These are phyloP conservation scores for Bombus soroeensis DNA, from an alignment of 1,140 invertebrate genomes.

Conservation along the genomic window DNA sequence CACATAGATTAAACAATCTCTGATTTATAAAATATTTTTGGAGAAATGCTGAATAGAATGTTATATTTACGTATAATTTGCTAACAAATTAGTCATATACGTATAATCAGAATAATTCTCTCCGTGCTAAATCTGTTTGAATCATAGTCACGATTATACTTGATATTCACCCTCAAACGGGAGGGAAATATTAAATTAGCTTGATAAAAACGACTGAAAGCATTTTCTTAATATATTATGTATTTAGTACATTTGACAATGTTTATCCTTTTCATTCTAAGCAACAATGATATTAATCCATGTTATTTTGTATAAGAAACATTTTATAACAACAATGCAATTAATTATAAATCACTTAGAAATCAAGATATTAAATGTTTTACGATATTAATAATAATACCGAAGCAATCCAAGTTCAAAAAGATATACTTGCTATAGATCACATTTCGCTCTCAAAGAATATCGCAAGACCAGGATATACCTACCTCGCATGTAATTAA, in stretches of 20 bases:
- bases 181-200: conserved; percentile 5
- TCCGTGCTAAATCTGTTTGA: not conserved
- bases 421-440: too few relatives aligned
- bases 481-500: too few relatives aligned
- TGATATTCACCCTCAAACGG: conserved; percentile 16
- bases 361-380: too few relatives aligned
- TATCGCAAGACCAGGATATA: too few relatives aligned
- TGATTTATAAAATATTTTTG: not conserved
- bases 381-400: too few relatives aligned
- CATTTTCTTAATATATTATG: not conserved
- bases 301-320: too few relatives aligned
- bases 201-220: not conserved
- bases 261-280: not conserved
- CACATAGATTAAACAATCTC: not conserved
- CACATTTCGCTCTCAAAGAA: too few relatives aligned
- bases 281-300: not conserved
- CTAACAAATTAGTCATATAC: not conserved
- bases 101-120: not conserved
- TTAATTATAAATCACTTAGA: too few relatives aligned
- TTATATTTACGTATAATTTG: not conserved
- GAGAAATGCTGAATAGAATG: too few relatives aligned
- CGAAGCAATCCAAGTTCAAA: too few relatives aligned
- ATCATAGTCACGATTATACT: not conserved
- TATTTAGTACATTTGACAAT: not conserved
- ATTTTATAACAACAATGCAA: too few relatives aligned